Evolutionary conservation across 2,888 invertebrate genomes (phyloP), one percentile per base, ranked within the genome.

Genomic region (Strigamia maritima): DNA sequence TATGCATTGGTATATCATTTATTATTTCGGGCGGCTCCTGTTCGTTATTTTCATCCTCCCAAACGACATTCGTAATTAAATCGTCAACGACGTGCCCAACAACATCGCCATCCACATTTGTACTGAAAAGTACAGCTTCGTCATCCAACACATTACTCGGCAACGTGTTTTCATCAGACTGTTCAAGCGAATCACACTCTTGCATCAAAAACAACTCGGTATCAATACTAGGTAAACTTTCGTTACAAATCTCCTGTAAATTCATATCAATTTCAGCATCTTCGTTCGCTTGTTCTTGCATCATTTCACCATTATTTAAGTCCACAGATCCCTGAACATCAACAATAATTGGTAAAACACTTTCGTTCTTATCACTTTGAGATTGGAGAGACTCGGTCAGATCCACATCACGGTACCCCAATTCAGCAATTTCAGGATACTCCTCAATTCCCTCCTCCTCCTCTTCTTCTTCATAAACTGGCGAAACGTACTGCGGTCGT

Each of bases 301-400:
- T 2, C 28, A 26, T 12, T 28, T 70, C 70, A 26, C 28, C 7
- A 10, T 24, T 24, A 28, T 54, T 19, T 22, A 78, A 19, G n/a
- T 78, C 35, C 26, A 78, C 78, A 4, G 78, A 54, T n/a, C 79
- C 79, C 22, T 31, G 19, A 12, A 79, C 74, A 10, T 74, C 70
- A 7, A 79, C 28, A 44, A 79, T 79, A 44, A 79, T 38, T 0
- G 79, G 79, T n/a, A 78, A 24, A n/a, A 44, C 28, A 12, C 14
- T 26, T 12, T 77, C 49, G 10, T 44, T 14, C 24, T 40, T 22
- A 10, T 75, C 40, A 40, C 76, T 22, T 38, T 75, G 76, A 16
- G 38, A 38, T 16, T 31, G 28, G 35, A 35, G 24, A 75, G 12
- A 3, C 19, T 75, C 40, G 19, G 12, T 40, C 19, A 75, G 19